Conservation (phyloP, 2,113 vertebrate genomes). For the Thymallus thymallus region DNA sequence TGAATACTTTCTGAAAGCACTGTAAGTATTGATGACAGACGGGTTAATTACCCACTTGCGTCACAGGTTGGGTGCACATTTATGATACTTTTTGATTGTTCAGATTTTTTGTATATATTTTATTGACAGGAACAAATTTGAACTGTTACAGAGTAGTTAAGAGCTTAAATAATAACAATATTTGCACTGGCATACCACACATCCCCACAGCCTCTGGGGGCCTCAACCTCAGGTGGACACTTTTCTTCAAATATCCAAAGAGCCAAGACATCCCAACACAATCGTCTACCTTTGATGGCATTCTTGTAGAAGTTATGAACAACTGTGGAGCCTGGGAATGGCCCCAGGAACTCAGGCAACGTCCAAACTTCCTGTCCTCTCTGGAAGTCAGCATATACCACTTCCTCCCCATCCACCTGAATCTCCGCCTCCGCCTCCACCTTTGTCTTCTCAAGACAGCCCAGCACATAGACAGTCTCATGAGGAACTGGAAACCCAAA, state of each 20-base stretch:
- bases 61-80: too few species aligned
- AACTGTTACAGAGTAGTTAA: too few species aligned
- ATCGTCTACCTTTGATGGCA: not conserved
- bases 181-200: too few species aligned
- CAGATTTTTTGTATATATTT: not conserved
- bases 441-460: not conserved
- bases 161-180: too few species aligned
- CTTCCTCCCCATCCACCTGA: conserved; percentile 11
- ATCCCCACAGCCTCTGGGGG: too few species aligned
- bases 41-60: too few species aligned
- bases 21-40: too few species aligned
- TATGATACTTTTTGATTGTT: too few species aligned
- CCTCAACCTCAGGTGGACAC: not conserved
- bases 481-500: not conserved
- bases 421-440: not conserved
- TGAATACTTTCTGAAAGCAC: too few species aligned
- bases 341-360: not conserved
- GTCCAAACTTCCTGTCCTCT: not conserved
- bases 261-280: rapidly evolving
- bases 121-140: not conserved
- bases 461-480: not conserved
- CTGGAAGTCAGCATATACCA: conserved; percentile 26
- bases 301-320: not conserved
- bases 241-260: conserved; percentile 5
- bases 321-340: too few species aligned